Evolutionary conservation across 2,113 vertebrate species (phyloP).

Genomic region (Hippocampus guttulatus): DNA sequence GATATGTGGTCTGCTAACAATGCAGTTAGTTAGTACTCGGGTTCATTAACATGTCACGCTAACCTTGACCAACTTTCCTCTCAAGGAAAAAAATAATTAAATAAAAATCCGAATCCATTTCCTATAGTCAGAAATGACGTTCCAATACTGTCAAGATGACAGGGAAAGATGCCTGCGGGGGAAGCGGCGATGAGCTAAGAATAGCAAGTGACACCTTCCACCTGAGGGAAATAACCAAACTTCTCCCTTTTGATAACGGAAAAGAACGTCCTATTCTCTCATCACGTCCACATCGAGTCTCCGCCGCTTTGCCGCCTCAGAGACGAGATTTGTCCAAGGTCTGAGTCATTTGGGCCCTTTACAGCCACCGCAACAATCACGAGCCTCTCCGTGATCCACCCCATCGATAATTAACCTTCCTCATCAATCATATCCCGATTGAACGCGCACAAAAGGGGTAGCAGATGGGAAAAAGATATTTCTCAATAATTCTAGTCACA

Average conservation of each 20-base stretch:
- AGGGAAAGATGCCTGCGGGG: slow-evolving; percentile 56
- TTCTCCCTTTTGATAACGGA: slow-evolving; percentile 26
- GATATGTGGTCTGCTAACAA: slow-evolving; percentile 32
- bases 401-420: neutral
- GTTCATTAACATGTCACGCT: slow-evolving; percentile 67
- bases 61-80: slow-evolving; percentile 60
- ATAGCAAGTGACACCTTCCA: slow-evolving; percentile 56
- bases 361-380: neutral
- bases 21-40: slow-evolving; percentile 41
- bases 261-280: slow-evolving; percentile 38
- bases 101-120: slow-evolving; percentile 43
- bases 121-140: slow-evolving; percentile 47
- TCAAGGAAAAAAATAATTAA: slow-evolving; percentile 12
- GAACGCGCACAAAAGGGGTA: neutral
- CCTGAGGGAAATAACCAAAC: slow-evolving; percentile 46
- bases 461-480: neutral
- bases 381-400: neutral
- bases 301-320: neutral
- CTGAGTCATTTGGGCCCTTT: neutral
- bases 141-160: slow-evolving; percentile 67
- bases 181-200: slow-evolving; percentile 52
- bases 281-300: slow-evolving; percentile 1
- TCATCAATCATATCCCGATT: neutral
- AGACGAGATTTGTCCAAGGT: neutral
- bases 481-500: neutral